Conservation (phyloP, 2,113 vertebrate genomes). For the Odontesthes bonariensis region DNA sequence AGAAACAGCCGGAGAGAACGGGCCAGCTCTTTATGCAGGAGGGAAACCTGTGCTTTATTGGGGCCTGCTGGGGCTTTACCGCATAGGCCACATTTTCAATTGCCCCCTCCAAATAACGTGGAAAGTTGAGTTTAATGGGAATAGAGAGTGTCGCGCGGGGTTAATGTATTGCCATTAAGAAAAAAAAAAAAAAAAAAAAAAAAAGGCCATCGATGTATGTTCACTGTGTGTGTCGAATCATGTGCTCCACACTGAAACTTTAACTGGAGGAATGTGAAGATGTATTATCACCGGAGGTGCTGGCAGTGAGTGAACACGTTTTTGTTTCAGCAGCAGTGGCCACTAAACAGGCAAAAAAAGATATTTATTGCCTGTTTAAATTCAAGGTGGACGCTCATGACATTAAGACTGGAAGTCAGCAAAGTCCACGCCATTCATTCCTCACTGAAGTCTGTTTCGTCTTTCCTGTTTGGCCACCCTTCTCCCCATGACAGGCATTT, state of each 20-base stretch:
- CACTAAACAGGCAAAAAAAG: too few relatives aligned
- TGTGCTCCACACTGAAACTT: neutral
- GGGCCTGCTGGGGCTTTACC: conserved; percentile 13
- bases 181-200: too few relatives aligned
- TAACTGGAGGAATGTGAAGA: neutral
- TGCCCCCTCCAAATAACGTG: neutral
- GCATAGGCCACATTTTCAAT: conserved; percentile 46
- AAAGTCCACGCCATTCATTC: conserved; percentile 29
- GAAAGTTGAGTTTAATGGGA: neutral
- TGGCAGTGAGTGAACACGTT: neutral
- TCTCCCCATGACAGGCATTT: neutral
- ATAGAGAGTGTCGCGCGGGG: neutral
- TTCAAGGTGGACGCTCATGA: neutral
- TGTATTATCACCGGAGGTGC: neutral
- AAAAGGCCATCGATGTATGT: neutral
- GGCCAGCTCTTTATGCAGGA: neutral
- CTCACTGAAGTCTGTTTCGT: conserved; percentile 31
- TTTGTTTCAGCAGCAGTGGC: neutral
- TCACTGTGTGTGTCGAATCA: neutral
- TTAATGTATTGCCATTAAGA: too few relatives aligned
- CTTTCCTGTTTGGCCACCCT: conserved; percentile 65
- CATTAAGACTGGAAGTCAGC: neutral
- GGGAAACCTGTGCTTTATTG: neutral
- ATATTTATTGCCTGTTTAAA: neutral
- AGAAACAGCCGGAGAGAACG: neutral